Base-by-base conservation (phyloP, 2,888 invertebrate species). In the Perizoma affinitatum region DNA sequence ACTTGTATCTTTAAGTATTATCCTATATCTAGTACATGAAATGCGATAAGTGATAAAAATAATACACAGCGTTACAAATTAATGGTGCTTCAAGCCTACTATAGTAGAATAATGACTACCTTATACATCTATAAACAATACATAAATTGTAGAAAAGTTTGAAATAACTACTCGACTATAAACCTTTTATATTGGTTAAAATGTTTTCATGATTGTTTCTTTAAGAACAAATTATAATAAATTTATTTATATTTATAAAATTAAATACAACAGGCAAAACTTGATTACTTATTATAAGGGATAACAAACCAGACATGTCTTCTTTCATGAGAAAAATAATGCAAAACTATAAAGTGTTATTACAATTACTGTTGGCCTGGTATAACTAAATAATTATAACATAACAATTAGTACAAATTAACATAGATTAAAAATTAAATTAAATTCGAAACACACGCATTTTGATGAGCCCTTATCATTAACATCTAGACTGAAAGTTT, bases 41-140 rank as follows among this genome's bases (percentile, higher is more conserved):
- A 71, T 76, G 54, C 47, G 70, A 67, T 72, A 59, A 22, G 22
- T 22, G 22, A 82, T 76, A 72, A 69, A 73, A 78, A 75, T 72
- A 67, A 76, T 69, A 71, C 72, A 75, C 63, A 69, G 75, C 74
- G 72, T 69, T 75, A 68, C 69, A 78, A 82, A 80, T 73, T 60
- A 79, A 72, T 80, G 71, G 83, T 83, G 81, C 77, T 78, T 75
- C 68, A 82, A 82, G 78, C 77, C 74, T 76, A 75, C 69, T 67
- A 67, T 65, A 64, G 73, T 68, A 67, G 73, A 66, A 72, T 72
- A 65, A 72, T 70, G 38, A 63, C 62, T 68, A 72, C 63, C 60
- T 22, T 61, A 54, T 44, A 54, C 51, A 46, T 57, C 51, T 74
- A 66, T 59, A 50, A 68, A 53, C 66, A 71, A 76, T 58, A 53